Percentiles rank a stretch among this genome's conserved stretches.
Conservation (phyloP, 2,113 vertebrate genomes). For the Mesembrinibis cayennensis region DNA sequence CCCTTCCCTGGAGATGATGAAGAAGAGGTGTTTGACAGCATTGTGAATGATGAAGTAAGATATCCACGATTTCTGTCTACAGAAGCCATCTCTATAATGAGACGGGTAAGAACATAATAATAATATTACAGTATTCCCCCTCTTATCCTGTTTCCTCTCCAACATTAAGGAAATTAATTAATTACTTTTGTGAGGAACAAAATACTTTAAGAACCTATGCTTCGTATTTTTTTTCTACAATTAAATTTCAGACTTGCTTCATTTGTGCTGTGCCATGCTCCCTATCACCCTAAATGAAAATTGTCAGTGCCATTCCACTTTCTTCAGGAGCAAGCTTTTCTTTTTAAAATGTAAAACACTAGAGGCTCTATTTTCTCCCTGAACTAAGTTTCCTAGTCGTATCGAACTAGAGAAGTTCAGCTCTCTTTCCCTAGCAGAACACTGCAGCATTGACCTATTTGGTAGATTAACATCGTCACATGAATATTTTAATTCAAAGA, state of each 20-base stretch:
- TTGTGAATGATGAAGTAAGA: slow-evolving; percentile 98
- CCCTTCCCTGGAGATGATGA: slow-evolving; percentile 98
- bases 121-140: neutral
- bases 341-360: neutral
- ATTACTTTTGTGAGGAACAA: neutral
- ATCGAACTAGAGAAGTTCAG: neutral
- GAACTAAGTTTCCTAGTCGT: neutral
- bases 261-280: neutral
- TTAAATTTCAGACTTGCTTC: neutral
- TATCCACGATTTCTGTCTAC: slow-evolving; percentile 97
- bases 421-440: neutral
- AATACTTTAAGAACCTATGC: neutral
- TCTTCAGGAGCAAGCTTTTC: neutral
- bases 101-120: slow-evolving; percentile 81
- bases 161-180: neutral
- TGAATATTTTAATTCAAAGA: slow-evolving; percentile 23
- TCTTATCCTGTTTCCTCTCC: neutral
- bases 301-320: neutral
- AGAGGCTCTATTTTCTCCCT: neutral
- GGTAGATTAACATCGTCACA: slow-evolving; percentile 40
- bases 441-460: neutral
- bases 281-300: neutral
- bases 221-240: neutral
- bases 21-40: slow-evolving; percentile 99
- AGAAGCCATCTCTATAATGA: slow-evolving; percentile 98